A percentile compares a stretch with the other conserved stretches of the same genome.
Evolutionary conservation across 1,140 invertebrate species (phyloP).

Genomic region (Drosophila sp.): DNA sequence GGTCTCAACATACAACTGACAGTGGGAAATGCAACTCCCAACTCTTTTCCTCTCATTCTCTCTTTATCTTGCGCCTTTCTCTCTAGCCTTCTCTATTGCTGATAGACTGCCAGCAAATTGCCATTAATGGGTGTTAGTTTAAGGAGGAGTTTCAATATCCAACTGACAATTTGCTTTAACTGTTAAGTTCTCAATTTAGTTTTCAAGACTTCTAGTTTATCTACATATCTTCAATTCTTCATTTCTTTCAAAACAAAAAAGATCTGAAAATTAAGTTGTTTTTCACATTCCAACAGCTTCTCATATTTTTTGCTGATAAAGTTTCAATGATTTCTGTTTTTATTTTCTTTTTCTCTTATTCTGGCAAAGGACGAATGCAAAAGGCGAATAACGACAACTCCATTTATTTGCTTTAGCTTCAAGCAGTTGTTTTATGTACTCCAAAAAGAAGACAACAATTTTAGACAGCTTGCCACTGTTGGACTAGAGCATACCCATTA

Average conservation of each 20-base stretch:
- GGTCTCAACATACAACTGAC: slow-evolving; percentile 14
- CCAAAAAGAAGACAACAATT: slow-evolving; percentile 16
- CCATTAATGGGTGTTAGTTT: slow-evolving; percentile 41
- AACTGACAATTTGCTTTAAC: slow-evolving; percentile 30
- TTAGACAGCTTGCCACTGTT: neutral
- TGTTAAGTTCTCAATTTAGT: neutral
- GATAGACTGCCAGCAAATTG: slow-evolving; percentile 49
- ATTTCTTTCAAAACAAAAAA: too few relatives aligned
- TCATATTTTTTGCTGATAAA: slow-evolving; percentile 31
- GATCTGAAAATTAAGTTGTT: slow-evolving; percentile 48
- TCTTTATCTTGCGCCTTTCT: neutral
- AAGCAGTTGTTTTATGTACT: slow-evolving; percentile 61
- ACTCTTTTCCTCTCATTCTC: neutral
- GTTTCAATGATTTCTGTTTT: slow-evolving; percentile 20
- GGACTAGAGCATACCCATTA: slow-evolving; percentile 12
- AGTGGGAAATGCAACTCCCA: slow-evolving; percentile 9
- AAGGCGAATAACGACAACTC: slow-evolving; percentile 58
- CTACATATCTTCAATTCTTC: neutral
- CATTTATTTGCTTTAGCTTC: slow-evolving; percentile 59
- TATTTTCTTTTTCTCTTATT: slow-evolving; percentile 31
- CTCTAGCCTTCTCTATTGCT: slow-evolving; percentile 5
- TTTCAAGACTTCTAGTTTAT: too few relatives aligned
- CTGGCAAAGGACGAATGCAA: slow-evolving; percentile 62
- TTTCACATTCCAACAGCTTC: slow-evolving; percentile 42
- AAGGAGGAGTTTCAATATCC: slow-evolving; percentile 21